Evolutionary conservation across 2,888 invertebrate species (phyloP).

Genomic region (Aethes cnicana): DNA sequence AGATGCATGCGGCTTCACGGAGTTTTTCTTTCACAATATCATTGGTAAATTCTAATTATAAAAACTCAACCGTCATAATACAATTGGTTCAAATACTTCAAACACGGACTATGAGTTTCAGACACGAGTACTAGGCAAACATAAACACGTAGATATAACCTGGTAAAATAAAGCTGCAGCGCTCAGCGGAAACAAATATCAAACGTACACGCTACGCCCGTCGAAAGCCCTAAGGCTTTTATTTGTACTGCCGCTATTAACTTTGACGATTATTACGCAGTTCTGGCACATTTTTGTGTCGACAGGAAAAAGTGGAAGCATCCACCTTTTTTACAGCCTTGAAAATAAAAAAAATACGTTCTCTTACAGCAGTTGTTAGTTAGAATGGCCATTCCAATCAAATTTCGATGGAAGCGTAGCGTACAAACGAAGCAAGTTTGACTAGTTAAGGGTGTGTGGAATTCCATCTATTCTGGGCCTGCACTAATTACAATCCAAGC

Average conservation of each 20-base stretch:
- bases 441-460: no score
- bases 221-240: slow-evolving; percentile 45
- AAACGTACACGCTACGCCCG: slow-evolving; percentile 36
- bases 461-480: no score
- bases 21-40: no score
- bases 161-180: slow-evolving; percentile 38
- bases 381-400: no score
- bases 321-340: slow-evolving; percentile 16
- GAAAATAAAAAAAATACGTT: no score
- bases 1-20: no score
- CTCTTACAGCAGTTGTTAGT: no score
- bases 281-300: slow-evolving; percentile 34
- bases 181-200: slow-evolving; percentile 48
- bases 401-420: no score
- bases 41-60: no score
- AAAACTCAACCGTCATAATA: not conserved
- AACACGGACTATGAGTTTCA: slow-evolving; percentile 1
- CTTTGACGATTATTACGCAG: slow-evolving; percentile 53
- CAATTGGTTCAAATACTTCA: slow-evolving; percentile 7
- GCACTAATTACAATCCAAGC: no score
- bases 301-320: slow-evolving; percentile 29
- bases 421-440: no score
- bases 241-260: slow-evolving; percentile 56
- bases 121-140: slow-evolving; percentile 18
- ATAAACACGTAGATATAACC: slow-evolving; percentile 13